phyloP scores from a whole-genome alignment of 64 coral and sea anemone species.

The Anthopleura sola region DNA sequence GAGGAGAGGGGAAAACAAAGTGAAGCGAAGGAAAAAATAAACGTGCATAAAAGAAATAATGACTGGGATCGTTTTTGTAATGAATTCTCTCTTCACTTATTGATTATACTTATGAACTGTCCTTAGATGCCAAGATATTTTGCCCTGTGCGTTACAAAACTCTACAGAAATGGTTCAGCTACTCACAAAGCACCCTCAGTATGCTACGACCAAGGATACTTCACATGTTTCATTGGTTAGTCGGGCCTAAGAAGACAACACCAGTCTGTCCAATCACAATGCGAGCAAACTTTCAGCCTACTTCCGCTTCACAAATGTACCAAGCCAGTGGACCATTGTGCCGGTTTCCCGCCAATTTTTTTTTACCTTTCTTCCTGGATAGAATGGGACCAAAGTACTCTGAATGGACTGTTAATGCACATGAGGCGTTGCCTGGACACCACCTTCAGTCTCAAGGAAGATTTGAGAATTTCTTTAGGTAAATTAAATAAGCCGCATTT shows the following conservation, averaged over 20 bases:
- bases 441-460: slow-evolving; percentile 67
- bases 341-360: slow-evolving; percentile 27
- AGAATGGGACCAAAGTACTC: slow-evolving; percentile 85
- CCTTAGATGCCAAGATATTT: slow-evolving; percentile 45
- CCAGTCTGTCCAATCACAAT: slow-evolving; percentile 68
- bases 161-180: slow-evolving; percentile 67
- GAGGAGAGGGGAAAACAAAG: too few relatives aligned
- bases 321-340: slow-evolving; percentile 11
- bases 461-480: slow-evolving; percentile 54
- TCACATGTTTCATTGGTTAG: slow-evolving; percentile 72
- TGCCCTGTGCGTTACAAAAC: slow-evolving; percentile 61
- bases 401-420: slow-evolving; percentile 71
- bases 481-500: neutral
- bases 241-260: slow-evolving; percentile 65
- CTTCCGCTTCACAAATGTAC: slow-evolving; percentile 58
- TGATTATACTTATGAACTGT: neutral
- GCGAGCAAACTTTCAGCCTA: slow-evolving; percentile 62
- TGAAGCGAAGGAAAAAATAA: too few relatives aligned
- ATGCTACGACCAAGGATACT: slow-evolving; percentile 51
- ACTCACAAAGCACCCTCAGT: slow-evolving; percentile 65
- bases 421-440: slow-evolving; percentile 75
- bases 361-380: slow-evolving; percentile 83
- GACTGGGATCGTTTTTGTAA: too few relatives aligned
- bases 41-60: too few relatives aligned
- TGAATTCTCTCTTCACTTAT: too few relatives aligned